These are phyloP conservation scores for Parnassius mnemosyne DNA, from an alignment of 2,888 invertebrate genomes.

Conservation along the genomic window DNA sequence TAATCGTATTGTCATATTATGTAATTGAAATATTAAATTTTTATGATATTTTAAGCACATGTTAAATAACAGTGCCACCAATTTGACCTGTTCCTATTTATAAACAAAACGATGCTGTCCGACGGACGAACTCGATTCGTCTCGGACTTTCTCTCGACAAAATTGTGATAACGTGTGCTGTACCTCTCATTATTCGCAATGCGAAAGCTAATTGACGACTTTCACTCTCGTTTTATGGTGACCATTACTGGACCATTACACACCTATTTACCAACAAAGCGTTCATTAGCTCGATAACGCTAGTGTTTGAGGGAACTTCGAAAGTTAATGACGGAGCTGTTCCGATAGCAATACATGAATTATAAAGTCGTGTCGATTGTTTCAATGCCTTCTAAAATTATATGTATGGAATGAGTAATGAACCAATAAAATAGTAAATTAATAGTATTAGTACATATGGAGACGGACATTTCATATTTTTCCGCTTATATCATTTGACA, in stretches of 20 bases:
- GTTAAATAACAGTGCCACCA: background rate
- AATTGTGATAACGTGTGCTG: constrained; percentile 65
- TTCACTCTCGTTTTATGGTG: constrained; percentile 64
- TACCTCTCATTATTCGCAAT: constrained; percentile 65
- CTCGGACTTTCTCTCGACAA: constrained; percentile 66
- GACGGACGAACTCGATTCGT: constrained; percentile 43
- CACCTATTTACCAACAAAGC: constrained; percentile 30
- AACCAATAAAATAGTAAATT: background rate
- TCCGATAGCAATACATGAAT: constrained; percentile 6
- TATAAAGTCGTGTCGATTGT: constrained; percentile 3
- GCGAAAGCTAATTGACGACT: constrained; percentile 59
- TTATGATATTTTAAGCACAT: background rate
- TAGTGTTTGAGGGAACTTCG: constrained; percentile 17
- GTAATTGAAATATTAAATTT: background rate
- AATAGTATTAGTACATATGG: background rate
- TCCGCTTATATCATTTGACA: too few relatives aligned
- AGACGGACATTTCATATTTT: background rate
- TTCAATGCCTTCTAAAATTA: constrained; percentile 15
- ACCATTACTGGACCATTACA: constrained; percentile 59
- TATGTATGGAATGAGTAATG: background rate
- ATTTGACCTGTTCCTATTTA: constrained; percentile 16
- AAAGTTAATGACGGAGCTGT: constrained; percentile 19
- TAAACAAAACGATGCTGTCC: constrained; percentile 29
- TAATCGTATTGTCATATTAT: background rate
- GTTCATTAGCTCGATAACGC: constrained; percentile 23